These are phyloP conservation scores for Propithecus coquereli DNA, from an alignment of 2,113 vertebrate species.

Conservation along the genomic window DNA sequence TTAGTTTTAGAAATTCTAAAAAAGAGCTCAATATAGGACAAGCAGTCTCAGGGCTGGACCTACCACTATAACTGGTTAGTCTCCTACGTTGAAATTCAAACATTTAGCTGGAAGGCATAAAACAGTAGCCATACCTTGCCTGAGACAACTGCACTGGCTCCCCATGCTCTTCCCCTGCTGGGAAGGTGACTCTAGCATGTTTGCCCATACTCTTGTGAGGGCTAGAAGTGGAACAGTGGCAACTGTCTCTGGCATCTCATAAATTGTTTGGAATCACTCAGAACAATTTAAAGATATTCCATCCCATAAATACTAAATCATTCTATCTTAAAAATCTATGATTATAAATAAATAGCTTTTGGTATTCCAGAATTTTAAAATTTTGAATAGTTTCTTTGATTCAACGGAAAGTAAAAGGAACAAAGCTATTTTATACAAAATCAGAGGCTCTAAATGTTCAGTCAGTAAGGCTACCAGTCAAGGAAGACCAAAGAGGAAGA, in stretches of 20 bases:
- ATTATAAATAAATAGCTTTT: slow-evolving; percentile 45
- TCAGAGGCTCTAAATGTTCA: neutral
- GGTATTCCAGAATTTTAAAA: slow-evolving; percentile 14
- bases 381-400: slow-evolving; percentile 30
- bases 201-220: neutral
- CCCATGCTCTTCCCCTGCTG: neutral
- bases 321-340: slow-evolving; percentile 32
- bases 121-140: neutral
- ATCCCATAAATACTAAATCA: slow-evolving; percentile 22
- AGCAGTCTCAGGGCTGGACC: neutral
- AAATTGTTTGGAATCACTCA: slow-evolving; percentile 55
- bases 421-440: neutral
- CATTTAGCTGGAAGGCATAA: neutral
- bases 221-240: neutral
- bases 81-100: neutral
- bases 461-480: neutral
- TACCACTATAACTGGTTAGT: neutral
- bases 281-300: slow-evolving; percentile 1
- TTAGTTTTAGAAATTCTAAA: slow-evolving; percentile 22
- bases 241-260: slow-evolving; percentile 38
- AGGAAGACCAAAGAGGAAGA: neutral
- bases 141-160: neutral
- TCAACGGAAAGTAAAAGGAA: neutral
- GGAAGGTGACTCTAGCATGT: neutral
- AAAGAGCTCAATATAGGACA: neutral